Conservation (phyloP, 2,113 vertebrate genomes). For the Syngnathus scovelli region DNA sequence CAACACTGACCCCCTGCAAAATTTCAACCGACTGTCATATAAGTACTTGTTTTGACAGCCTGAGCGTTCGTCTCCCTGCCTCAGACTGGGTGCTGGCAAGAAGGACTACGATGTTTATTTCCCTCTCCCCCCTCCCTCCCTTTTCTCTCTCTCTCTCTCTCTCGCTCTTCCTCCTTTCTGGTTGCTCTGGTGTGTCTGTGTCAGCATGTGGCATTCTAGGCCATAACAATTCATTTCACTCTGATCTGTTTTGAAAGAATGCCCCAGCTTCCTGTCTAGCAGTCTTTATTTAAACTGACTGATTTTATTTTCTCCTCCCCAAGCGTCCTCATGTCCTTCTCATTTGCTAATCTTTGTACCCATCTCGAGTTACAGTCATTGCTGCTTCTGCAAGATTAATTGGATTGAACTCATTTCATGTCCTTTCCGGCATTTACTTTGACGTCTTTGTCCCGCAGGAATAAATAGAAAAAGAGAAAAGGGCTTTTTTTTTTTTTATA, state of each 20-base stretch:
- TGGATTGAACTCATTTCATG: not conserved
- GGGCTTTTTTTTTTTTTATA: not conserved
- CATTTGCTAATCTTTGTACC: not conserved
- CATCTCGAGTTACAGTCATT: not conserved
- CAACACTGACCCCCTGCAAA: not conserved
- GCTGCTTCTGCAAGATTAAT: not conserved
- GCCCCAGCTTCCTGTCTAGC: not conserved
- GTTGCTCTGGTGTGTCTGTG: constrained; percentile 12
- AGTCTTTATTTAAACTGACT: not conserved
- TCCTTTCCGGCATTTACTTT: constrained; percentile 12
- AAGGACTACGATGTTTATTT: constrained; percentile 34
- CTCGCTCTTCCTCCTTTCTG: constrained; percentile 26
- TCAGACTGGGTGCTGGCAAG: constrained; percentile 41
- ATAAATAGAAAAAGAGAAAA: not conserved
- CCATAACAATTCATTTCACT: constrained; percentile 11
- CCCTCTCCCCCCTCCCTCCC: constrained; percentile 5
- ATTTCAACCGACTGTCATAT: constrained; percentile 1
- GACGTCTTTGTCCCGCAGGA: not conserved
- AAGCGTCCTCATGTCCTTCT: not conserved
- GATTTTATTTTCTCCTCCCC: not conserved
- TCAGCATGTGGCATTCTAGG: constrained; percentile 14
- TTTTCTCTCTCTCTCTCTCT: not conserved
- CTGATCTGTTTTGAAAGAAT: not conserved
- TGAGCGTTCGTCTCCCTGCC: constrained; percentile 4
- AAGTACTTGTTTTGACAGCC: constrained; percentile 14